These are phyloP conservation scores for Drosophila bocki DNA, from an alignment of 1,140 invertebrate species.

Conservation along the genomic window DNA sequence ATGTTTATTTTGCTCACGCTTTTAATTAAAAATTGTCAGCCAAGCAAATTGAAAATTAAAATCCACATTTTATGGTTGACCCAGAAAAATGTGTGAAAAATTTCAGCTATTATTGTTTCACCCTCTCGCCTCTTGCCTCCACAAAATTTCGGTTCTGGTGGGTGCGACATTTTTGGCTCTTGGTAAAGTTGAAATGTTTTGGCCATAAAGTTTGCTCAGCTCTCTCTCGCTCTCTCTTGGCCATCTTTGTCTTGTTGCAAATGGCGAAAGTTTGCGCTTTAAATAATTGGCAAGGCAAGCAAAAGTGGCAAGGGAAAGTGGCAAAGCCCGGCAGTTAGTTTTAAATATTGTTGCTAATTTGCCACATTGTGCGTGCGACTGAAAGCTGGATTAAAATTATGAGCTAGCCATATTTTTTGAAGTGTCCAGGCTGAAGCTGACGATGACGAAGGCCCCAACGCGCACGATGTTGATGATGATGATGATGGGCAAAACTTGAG, in stretches of 20 bases:
- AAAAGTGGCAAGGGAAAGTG: constrained; percentile 8
- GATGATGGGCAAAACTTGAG: constrained; percentile 26
- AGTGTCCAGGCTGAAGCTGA: constrained; percentile 63
- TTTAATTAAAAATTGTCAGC: constrained; percentile 79
- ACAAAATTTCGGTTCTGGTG: constrained; percentile 8
- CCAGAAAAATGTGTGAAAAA: constrained; percentile 63
- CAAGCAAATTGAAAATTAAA: constrained; percentile 76
- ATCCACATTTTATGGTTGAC: constrained; percentile 54
- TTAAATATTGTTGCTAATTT: constrained; percentile 83
- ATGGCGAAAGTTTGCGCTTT: constrained; percentile 75
- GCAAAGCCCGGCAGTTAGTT: constrained; percentile 68
- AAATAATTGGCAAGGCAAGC: constrained; percentile 72
- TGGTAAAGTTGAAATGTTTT: constrained; percentile 64
- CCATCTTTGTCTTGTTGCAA: constrained; percentile 63
- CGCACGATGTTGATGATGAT: constrained; percentile 10
- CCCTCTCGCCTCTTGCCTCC: background rate
- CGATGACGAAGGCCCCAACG: constrained; percentile 45
- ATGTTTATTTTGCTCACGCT: constrained; percentile 77
- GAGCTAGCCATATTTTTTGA: constrained; percentile 79
- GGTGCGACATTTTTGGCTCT: constrained; percentile 49
- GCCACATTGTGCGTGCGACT: constrained; percentile 72
- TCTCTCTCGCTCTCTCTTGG: background rate
- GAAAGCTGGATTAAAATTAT: constrained; percentile 81
- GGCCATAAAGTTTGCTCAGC: constrained; percentile 67
- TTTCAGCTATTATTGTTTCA: constrained; percentile 51